phyloP scores from a whole-genome alignment of 2,888 invertebrate genomes.

The Flexamia atlantica region DNA sequence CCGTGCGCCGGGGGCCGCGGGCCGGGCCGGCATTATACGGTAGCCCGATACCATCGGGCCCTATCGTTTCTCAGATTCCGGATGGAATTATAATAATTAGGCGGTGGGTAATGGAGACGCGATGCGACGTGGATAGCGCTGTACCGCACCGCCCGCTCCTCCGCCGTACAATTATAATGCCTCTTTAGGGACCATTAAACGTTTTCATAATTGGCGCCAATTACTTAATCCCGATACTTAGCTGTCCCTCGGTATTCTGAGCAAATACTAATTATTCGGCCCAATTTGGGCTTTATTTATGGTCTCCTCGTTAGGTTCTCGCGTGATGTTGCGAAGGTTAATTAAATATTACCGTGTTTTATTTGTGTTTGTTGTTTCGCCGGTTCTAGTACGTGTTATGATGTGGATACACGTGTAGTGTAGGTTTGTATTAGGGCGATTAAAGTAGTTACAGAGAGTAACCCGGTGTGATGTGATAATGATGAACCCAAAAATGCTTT shows the following conservation, averaged over 20 bases:
- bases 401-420: conserved; percentile 10
- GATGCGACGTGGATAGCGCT: conserved; percentile 22
- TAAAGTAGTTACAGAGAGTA: background rate
- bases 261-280: conserved; percentile 46
- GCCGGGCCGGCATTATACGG: conserved; percentile 45
- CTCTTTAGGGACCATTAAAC: conserved; percentile 55
- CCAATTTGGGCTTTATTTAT: conserved; percentile 43
- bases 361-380: conserved; percentile 13
- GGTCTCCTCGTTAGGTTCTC: conserved; percentile 42
- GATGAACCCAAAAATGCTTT: no score
- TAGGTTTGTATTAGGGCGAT: background rate
- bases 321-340: conserved; percentile 20
- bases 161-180: conserved; percentile 47
- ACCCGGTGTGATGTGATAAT: no score
- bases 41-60: conserved; percentile 53
- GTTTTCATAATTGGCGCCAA: conserved; percentile 54
- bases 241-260: background rate
- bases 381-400: background rate
- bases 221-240: conserved; percentile 55
- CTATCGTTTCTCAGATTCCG: conserved; percentile 53
- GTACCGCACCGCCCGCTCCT: conserved; percentile 31
- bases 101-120: conserved; percentile 41
- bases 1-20: conserved; percentile 26
- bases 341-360: conserved; percentile 3
- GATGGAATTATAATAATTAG: conserved; percentile 59